Base-by-base conservation (phyloP, 2,113 vertebrate species). In the Nicator chloris region DNA sequence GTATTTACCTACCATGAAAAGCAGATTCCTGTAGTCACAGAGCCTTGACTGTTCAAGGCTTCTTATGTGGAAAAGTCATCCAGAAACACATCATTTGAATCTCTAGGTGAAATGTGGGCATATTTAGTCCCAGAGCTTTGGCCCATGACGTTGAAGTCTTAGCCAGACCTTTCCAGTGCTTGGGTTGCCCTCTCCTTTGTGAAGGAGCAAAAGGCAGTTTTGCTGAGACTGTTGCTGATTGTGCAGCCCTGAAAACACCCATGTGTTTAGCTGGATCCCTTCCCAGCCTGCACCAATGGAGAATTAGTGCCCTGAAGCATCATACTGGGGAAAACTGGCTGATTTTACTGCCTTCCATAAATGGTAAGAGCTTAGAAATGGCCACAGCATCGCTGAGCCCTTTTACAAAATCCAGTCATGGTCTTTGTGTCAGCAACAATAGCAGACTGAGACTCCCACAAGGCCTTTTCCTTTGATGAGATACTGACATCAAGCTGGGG, bases 51-150 rank as follows among this genome's bases (percentile, higher is more conserved):
- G 68, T 89, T 69, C 45, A 90, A 88, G 80, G 82, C 0, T 5
- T 64, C 69, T 90, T 68, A 94, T 90, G 88, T 93, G 92, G 95
- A 96, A 95, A 96, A 95, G 45, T 45, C 72, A 68, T 94, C 85
- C 90, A 96, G 94, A 95, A 94, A 94, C 88, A 96, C 92, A 88
- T 93, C 44, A 64, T 95, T 93, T 93, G 92, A 94, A 16, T 79
- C 86, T 88, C 69, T 35, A 39, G 82, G 37, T 72, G 76, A 90
- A 92, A 88, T 50, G 70, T 72, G 82, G 75, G 65, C 80, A 64
- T 82, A 54, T 75, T 95, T 83, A 95, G 69, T 71, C 61, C 60
- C 82, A 60, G 72, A 63, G 51, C 44, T 93, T 93, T 96, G 88
- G 93, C 82, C 90, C 57, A 39, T 30, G 56, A 50, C 23, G 4